Conservation (phyloP, 2,797 vertebrate species). For the Pristis pectinata region DNA sequence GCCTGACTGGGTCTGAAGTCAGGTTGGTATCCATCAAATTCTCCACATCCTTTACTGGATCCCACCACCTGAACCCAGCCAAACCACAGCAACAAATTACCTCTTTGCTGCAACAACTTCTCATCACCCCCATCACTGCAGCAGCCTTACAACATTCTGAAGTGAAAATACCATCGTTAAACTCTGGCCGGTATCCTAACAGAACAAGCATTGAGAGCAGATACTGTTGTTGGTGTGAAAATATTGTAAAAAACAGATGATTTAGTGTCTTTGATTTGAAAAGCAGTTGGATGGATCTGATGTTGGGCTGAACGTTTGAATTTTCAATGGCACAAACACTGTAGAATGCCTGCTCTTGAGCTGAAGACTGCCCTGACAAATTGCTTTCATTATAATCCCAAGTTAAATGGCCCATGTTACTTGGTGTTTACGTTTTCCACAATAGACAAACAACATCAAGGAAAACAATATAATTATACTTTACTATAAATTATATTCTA, state of each 20-base stretch:
- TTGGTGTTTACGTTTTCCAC: neutral
- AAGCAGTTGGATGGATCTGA: neutral
- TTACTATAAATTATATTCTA: neutral
- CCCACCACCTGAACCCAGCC: no score
- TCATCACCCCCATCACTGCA: no score
- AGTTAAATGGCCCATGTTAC: neutral
- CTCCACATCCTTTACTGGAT: no score
- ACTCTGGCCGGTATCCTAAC: neutral
- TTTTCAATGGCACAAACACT: neutral
- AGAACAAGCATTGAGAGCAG: neutral
- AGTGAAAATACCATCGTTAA: neutral
- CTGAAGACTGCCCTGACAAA: neutral
- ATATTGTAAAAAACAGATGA: neutral
- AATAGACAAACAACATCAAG: neutral
- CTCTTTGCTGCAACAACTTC: no score
- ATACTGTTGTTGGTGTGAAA: neutral
- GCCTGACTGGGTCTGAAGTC: no score
- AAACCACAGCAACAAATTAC: no score
- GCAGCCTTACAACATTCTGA: neutral
- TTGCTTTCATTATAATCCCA: neutral
- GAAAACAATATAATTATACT: constrained; percentile 26
- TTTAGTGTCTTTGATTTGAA: neutral
- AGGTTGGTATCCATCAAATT: no score
- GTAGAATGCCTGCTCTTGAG: neutral
- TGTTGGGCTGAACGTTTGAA: neutral